These are phyloP conservation scores for Merops nubicus DNA, from an alignment of 2,113 vertebrate genomes.

Conservation along the genomic window DNA sequence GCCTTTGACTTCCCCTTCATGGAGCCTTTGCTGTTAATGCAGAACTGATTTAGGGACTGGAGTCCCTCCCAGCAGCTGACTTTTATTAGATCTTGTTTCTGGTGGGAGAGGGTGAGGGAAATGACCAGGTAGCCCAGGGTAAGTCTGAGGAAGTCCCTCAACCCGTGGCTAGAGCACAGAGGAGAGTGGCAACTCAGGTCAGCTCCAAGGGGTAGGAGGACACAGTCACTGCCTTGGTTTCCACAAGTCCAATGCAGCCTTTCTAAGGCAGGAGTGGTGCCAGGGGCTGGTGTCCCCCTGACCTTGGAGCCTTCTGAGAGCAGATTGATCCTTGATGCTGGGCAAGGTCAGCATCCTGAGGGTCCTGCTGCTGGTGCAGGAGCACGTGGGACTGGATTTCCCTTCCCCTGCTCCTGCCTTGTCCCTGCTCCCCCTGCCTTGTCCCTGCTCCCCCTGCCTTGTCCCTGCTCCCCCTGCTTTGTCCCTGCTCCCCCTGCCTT, in stretches of 20 bases:
- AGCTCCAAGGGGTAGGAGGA: neutral
- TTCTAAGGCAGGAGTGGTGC: neutral
- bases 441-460: fast-evolving
- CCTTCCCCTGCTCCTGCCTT: neutral
- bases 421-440: fast-evolving
- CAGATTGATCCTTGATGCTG: neutral
- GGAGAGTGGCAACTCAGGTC: neutral
- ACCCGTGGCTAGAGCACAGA: fast-evolving
- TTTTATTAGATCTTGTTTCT: slow-evolving; percentile 69
- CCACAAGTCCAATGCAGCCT: neutral
- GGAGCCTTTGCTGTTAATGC: slow-evolving; percentile 72
- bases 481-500: fast-evolving
- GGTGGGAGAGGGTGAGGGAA: slow-evolving; percentile 38
- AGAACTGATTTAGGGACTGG: slow-evolving; percentile 73
- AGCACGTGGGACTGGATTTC: too few species aligned
- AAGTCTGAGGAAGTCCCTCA: slow-evolving; percentile 22
- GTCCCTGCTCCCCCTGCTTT: fast-evolving
- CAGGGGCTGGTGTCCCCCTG: neutral
- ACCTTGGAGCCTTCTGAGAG: neutral
- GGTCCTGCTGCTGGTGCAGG: too few species aligned
- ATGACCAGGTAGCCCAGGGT: slow-evolving; percentile 39
- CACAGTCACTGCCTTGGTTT: neutral
- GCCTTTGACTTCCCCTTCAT: slow-evolving; percentile 66
- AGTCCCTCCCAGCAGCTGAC: slow-evolving; percentile 65
- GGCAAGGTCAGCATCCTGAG: fast-evolving